These are phyloP conservation scores for Pimephales promelas DNA, from an alignment of 2,113 vertebrate species.

Conservation along the genomic window DNA sequence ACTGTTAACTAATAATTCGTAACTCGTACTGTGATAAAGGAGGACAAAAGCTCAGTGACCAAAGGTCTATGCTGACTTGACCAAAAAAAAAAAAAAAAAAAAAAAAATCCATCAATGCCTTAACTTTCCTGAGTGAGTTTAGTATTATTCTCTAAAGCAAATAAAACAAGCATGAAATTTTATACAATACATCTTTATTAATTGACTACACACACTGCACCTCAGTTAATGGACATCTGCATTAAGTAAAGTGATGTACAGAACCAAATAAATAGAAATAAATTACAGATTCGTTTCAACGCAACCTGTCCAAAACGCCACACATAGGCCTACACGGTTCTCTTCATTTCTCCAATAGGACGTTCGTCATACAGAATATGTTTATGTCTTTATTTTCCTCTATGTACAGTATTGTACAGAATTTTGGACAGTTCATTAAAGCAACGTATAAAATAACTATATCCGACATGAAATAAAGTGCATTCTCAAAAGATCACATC, in stretches of 20 bases:
- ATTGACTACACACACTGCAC: constrained; percentile 73
- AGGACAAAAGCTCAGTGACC: not conserved
- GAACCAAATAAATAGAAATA: constrained; percentile 70
- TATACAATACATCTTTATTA: constrained; percentile 44
- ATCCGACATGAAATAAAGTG: constrained; percentile 75
- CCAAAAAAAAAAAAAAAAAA: too few species aligned
- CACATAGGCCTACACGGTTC: constrained; percentile 34
- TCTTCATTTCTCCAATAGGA: constrained; percentile 51
- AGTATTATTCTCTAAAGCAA: not conserved
- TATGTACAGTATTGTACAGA: constrained; percentile 44
- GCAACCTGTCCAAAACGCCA: constrained; percentile 26
- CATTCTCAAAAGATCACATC: constrained; percentile 65
- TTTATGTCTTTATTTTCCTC: constrained; percentile 60
- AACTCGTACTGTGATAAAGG: not conserved
- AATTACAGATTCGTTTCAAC: constrained; percentile 63
- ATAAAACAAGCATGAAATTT: not conserved
- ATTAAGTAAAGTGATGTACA: constrained; percentile 71
- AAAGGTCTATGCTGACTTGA: not conserved
- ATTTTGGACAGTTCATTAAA: constrained; percentile 55
- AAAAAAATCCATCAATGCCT: not conserved
- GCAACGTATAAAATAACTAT: constrained; percentile 46
- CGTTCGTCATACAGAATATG: constrained; percentile 55
- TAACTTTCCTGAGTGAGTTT: not conserved
- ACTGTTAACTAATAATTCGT: not conserved
- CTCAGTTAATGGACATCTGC: constrained; percentile 72